A percentile compares a stretch with the other conserved stretches of the same genome.
phyloP scores from a whole-genome alignment of 1,140 invertebrate genomes.

The Ceratosolen solmsi region DNA sequence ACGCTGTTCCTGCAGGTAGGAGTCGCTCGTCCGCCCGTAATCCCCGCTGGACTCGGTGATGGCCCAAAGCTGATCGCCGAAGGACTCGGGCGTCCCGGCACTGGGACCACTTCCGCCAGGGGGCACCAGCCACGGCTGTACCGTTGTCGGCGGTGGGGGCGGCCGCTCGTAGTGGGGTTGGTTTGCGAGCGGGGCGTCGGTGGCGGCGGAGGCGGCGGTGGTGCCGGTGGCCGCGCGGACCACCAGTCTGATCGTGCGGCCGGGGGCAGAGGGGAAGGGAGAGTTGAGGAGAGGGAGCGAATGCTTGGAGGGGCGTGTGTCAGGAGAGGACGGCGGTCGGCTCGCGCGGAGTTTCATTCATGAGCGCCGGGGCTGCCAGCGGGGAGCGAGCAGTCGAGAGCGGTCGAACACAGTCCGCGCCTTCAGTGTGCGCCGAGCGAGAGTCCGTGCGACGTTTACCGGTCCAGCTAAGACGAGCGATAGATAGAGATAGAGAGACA shows the following conservation, averaged over 20 bases:
- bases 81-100: not conserved
- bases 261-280: not conserved
- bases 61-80: not conserved
- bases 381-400: slow-evolving; percentile 1
- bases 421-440: slow-evolving; percentile 39
- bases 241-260: not conserved
- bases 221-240: no score
- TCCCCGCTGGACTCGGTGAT: no score
- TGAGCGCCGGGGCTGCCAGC: slow-evolving; percentile 14
- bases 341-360: slow-evolving; percentile 47
- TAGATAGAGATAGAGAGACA: no score
- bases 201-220: not conserved
- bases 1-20: not conserved
- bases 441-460: slow-evolving; percentile 2
- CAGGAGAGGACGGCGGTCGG: not conserved
- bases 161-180: no score
- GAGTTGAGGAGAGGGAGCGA: slow-evolving; percentile 17
- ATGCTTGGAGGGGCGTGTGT: no score
- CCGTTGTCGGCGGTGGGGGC: not conserved
- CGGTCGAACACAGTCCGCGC: slow-evolving; percentile 28
- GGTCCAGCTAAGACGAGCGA: not conserved
- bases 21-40: not conserved
- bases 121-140: not conserved
- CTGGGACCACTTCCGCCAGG: not conserved
- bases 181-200: no score